Conservation (phyloP, 2,888 invertebrate genomes). For the Cephus nigrinus region DNA sequence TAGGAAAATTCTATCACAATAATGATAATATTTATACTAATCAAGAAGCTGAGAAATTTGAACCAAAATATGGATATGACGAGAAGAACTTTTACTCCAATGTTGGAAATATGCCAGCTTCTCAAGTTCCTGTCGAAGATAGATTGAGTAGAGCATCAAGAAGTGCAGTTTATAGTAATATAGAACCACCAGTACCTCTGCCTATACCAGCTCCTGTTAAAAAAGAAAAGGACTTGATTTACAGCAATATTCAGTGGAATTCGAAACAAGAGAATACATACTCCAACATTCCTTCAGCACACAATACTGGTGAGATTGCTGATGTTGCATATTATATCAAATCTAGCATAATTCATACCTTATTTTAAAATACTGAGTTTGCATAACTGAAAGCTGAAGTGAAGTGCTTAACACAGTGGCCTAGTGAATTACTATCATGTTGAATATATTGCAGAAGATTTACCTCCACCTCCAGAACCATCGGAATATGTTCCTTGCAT, state of each 20-base stretch:
- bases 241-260: constrained; percentile 70
- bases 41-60: constrained; percentile 54
- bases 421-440: constrained; percentile 16
- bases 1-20: constrained; percentile 51
- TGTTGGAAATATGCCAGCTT: constrained; percentile 54
- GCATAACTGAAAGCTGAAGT: background rate
- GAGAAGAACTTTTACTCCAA: constrained; percentile 62
- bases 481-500: constrained; percentile 62
- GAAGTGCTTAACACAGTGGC: background rate
- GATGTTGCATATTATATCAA: background rate
- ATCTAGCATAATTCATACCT: background rate
- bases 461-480: constrained; percentile 72
- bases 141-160: constrained; percentile 45
- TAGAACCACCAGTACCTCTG: constrained; percentile 52
- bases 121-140: constrained; percentile 53
- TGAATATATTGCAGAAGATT: constrained; percentile 66
- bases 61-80: constrained; percentile 54
- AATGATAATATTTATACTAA: constrained; percentile 56
- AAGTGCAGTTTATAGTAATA: constrained; percentile 63
- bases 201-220: constrained; percentile 56
- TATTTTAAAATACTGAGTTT: background rate
- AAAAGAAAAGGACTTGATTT: constrained; percentile 68
- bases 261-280: constrained; percentile 69
- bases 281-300: constrained; percentile 68
- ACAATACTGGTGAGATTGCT: constrained; percentile 44